phyloP scores from a whole-genome alignment of 2,113 vertebrate species.

The Lagopus muta region DNA sequence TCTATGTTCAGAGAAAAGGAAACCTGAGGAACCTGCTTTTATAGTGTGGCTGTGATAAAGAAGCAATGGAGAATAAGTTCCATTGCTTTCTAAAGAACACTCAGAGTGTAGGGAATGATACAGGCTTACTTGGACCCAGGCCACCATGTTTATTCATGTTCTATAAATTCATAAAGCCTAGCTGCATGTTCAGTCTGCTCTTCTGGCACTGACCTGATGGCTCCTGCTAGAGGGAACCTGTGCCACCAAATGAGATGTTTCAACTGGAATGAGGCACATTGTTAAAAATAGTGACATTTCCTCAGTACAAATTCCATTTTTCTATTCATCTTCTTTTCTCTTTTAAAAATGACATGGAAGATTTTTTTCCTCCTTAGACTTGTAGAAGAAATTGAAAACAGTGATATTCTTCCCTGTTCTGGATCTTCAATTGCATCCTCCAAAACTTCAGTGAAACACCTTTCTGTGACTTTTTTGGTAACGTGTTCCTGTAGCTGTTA shows the following conservation, averaged over 20 bases:
- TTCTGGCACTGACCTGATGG: background rate
- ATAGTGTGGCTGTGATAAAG: background rate
- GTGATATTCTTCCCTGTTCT: background rate
- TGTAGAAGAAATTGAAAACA: background rate
- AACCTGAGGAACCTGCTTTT: background rate
- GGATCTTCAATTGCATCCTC: background rate
- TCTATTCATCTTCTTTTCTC: background rate
- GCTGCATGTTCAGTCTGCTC: background rate
- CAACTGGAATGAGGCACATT: background rate
- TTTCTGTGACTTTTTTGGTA: background rate
- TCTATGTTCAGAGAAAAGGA: background rate
- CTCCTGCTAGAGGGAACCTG: background rate
- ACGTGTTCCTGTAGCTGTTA: background rate
- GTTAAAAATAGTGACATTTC: background rate
- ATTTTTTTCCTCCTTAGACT: background rate
- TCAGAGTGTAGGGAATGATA: background rate
- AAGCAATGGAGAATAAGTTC: background rate
- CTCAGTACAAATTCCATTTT: background rate
- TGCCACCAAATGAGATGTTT: background rate
- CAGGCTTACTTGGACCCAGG: background rate
- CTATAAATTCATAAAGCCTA: background rate
- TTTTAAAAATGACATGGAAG: background rate
- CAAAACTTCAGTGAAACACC: background rate
- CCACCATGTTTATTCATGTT: accelerated
- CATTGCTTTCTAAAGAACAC: background rate